Conservation (phyloP, 1,140 invertebrate genomes). For the Bicyclus anynana region DNA sequence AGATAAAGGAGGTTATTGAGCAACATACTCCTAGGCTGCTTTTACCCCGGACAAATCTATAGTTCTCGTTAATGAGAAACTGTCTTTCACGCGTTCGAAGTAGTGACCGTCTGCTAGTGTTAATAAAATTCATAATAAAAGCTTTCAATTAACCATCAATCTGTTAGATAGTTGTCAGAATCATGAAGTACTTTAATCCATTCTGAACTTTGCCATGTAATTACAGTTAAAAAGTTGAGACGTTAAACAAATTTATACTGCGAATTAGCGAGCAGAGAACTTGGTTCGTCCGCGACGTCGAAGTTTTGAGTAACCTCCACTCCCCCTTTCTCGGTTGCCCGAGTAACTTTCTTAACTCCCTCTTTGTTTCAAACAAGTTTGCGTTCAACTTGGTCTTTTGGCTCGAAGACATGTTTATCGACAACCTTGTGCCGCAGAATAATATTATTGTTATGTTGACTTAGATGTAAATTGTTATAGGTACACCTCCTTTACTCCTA, state of each 20-base stretch:
- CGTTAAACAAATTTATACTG: slow-evolving; percentile 76
- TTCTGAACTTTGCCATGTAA: slow-evolving; percentile 67
- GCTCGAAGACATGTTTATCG: slow-evolving; percentile 60
- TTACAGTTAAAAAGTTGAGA: slow-evolving; percentile 74
- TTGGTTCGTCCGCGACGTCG: slow-evolving; percentile 59
- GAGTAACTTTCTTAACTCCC: slow-evolving; percentile 57
- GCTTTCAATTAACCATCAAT: slow-evolving; percentile 12
- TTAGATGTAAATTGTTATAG: slow-evolving; percentile 11
- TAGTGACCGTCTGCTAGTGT: too few species aligned
- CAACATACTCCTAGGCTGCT: too few species aligned
- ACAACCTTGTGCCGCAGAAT: slow-evolving; percentile 29
- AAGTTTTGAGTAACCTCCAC: slow-evolving; percentile 67
- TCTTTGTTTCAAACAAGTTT: slow-evolving; percentile 67
- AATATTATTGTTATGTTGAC: slow-evolving; percentile 28
- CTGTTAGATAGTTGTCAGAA: slow-evolving; percentile 40
- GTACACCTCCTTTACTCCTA: slow-evolving; percentile 16
- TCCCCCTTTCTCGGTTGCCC: slow-evolving; percentile 42
- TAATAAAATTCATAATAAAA: background rate
- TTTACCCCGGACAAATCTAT: too few species aligned
- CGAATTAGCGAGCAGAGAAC: slow-evolving; percentile 65
- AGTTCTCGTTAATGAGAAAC: too few species aligned
- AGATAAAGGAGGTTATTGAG: too few species aligned
- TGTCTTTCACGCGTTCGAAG: too few species aligned
- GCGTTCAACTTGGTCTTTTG: slow-evolving; percentile 52
- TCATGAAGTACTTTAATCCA: slow-evolving; percentile 62